phyloP scores from a whole-genome alignment of 1,140 invertebrate genomes.

The Hylaeus anthracinus region DNA sequence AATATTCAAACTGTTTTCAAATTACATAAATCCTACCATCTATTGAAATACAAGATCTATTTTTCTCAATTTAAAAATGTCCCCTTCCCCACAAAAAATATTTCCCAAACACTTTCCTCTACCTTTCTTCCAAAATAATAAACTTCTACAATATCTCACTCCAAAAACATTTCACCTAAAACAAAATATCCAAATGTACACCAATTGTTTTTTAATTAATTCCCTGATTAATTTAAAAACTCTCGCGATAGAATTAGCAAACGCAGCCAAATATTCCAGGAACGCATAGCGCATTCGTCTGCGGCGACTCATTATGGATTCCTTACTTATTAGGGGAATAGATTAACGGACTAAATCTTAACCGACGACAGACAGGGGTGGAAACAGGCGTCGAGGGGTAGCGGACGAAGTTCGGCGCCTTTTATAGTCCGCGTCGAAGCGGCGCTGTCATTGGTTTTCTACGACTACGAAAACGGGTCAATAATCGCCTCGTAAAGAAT shows the following conservation, averaged over 20 bases:
- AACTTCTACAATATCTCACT: too few relatives aligned
- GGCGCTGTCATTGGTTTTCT: slow-evolving; percentile 57
- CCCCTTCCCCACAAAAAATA: too few relatives aligned
- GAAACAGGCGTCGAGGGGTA: background rate
- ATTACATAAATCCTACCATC: too few relatives aligned
- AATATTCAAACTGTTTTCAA: too few relatives aligned
- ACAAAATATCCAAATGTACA: too few relatives aligned
- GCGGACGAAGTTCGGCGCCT: slow-evolving; percentile 24
- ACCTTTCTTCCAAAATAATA: too few relatives aligned
- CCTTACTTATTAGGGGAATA: slow-evolving; percentile 68
- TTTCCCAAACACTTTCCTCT: too few relatives aligned
- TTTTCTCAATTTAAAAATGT: too few relatives aligned
- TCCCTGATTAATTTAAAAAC: too few relatives aligned
- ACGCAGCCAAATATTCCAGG: background rate
- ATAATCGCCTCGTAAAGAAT: slow-evolving; percentile 67
- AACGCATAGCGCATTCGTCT: slow-evolving; percentile 36
- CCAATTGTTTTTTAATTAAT: too few relatives aligned
- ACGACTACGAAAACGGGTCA: slow-evolving; percentile 57
- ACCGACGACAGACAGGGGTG: slow-evolving; percentile 52
- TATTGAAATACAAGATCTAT: too few relatives aligned
- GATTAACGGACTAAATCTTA: slow-evolving; percentile 71
- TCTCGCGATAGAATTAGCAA: background rate
- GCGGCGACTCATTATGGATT: slow-evolving; percentile 70
- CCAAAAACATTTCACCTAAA: too few relatives aligned
- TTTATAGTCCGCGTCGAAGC: slow-evolving; percentile 21